Percentiles rank a stretch among this genome's conserved stretches.
phyloP scores from a whole-genome alignment of 2,797 vertebrate species.

The Gallinago solitaria region DNA sequence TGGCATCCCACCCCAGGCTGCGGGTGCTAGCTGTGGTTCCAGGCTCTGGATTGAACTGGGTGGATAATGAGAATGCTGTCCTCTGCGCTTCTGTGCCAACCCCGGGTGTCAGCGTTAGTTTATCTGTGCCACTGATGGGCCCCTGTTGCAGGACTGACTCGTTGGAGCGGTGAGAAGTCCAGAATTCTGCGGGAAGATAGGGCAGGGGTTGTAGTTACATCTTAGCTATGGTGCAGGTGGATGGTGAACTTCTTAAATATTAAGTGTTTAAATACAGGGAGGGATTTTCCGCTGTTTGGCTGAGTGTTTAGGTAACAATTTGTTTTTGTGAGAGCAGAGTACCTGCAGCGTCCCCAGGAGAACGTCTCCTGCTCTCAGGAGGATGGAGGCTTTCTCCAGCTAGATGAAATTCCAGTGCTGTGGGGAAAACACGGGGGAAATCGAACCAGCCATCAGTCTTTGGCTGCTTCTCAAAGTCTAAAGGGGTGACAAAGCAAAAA shows the following conservation, averaged over 20 bases:
- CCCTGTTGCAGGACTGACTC: rapidly evolving
- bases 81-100: neutral
- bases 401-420: neutral
- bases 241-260: neutral
- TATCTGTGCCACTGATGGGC: rapidly evolving
- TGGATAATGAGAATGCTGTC: neutral
- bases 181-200: neutral
- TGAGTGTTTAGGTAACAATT: neutral
- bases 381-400: neutral
- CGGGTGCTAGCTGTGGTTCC: rapidly evolving
- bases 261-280: neutral
- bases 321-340: neutral
- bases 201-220: neutral
- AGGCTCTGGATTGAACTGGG: neutral
- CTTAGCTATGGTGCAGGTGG: rapidly evolving
- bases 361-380: neutral
- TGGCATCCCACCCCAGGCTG: rapidly evolving
- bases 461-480: neutral
- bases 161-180: neutral
- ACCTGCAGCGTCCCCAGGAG: neutral
- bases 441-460: neutral
- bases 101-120: neutral
- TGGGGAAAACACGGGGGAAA: neutral
- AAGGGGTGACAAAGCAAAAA: slow-evolving; percentile 33
- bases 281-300: neutral